Base-by-base conservation (phyloP, 2,888 invertebrate species). In the Agrypnus murinus region DNA sequence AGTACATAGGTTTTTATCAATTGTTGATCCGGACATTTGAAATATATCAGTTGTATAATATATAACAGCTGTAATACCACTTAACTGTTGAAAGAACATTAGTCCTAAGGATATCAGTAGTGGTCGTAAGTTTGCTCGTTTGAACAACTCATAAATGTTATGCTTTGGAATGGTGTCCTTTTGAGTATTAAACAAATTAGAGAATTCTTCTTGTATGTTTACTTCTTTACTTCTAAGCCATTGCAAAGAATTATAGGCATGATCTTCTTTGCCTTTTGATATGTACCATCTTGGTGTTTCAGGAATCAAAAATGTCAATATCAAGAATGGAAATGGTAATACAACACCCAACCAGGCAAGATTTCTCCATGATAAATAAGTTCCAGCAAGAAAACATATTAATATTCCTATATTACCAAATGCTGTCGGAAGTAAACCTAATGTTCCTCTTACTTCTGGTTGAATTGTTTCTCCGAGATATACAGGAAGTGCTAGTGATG, bases 61-160 rank as follows among this genome's bases (percentile, higher is more conserved):
- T 81, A 98, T 96, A 46, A 98, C 93, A 8, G 97, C 97, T 84
- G 98, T 98, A 76, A 98, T 98, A 50, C 98, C 98, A 81, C 94
- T 95, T 78, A 97, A 86, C 84, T 98, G 98, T 87, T 98, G 98
- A 87, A 98, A 97, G 78, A 96, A 91, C 97, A 98, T 98, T 62
- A 98, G 88, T 0, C 95, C 94, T 31, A 97, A 86, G 0, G 95
- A 92, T 74, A 98, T 95, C 1, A 92, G 83, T 43, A 98, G 85
- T 0, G 97, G 95, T 77, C 92, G 93, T 59, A 92, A 82, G 81
- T 96, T 92, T 77, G 89, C 90, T 70, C 83, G 86, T 45, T 87
- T 87, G 77, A 93, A 89, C 9, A 97, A 86, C 80, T 95, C 94
- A 58, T 88, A 80, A 63, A 92, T 81, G 0, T 87, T 87, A 62